Conservation (phyloP, 2,888 invertebrate genomes). For the Chesias legatella region DNA sequence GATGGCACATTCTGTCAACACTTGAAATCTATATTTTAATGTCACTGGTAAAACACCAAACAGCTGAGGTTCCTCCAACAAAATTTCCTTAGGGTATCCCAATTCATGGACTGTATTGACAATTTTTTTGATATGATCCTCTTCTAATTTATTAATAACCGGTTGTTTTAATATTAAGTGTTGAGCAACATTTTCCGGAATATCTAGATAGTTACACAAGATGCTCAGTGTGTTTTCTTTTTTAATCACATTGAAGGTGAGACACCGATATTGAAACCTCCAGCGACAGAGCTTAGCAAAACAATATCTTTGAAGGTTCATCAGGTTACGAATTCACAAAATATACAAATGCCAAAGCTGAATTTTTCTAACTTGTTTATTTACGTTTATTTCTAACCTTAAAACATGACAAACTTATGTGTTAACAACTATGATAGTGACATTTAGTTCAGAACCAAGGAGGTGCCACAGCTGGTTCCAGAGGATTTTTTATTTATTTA, state of each 20-base stretch:
- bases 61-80: constrained; percentile 54
- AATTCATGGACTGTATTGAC: constrained; percentile 48
- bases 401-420: too few relatives aligned
- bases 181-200: constrained; percentile 52
- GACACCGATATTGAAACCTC: constrained; percentile 11
- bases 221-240: constrained; percentile 27
- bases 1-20: constrained; percentile 68
- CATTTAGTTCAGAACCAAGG: too few relatives aligned
- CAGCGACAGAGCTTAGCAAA: constrained; percentile 8
- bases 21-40: constrained; percentile 54
- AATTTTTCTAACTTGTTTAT: not conserved
- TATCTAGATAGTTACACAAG: constrained; percentile 51
- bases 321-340: not conserved
- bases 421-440: too few relatives aligned
- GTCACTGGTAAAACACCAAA: constrained; percentile 61
- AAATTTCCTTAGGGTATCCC: constrained; percentile 45
- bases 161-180: constrained; percentile 59
- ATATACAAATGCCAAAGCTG: too few relatives aligned
- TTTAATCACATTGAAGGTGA: constrained; percentile 8
- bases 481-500: too few relatives aligned
- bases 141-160: constrained; percentile 48
- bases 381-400: not conserved
- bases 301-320: constrained; percentile 19
- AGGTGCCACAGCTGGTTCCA: too few relatives aligned
- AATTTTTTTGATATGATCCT: constrained; percentile 40